Conservation (phyloP, 2,888 invertebrate genomes). For the Empis stercorea region DNA sequence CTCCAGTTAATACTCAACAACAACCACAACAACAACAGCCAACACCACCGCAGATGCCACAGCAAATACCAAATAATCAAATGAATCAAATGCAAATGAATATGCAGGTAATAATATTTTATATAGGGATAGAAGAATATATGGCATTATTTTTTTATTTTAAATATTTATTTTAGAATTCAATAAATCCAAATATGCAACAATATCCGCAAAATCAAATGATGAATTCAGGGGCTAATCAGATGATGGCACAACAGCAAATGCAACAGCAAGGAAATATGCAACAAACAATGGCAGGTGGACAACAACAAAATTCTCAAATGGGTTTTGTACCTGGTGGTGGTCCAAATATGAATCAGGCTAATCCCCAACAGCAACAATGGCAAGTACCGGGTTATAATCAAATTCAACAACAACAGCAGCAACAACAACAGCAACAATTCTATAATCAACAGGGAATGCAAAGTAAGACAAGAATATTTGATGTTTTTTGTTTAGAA, state of each 20-base stretch:
- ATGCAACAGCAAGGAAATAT: conserved; percentile 28
- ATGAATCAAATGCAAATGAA: conserved; percentile 35
- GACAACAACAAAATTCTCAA: conserved; percentile 27
- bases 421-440: conserved; percentile 21
- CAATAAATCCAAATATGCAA: conserved; percentile 36
- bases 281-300: conserved; percentile 27
- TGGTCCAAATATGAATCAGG: conserved; percentile 34
- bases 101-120: conserved; percentile 25
- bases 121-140: too few relatives aligned
- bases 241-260: conserved; percentile 37
- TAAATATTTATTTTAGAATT: conserved; percentile 10
- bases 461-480: conserved; percentile 29
- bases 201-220: conserved; percentile 31
- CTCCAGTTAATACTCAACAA: conserved; percentile 28
- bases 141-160: too few relatives aligned
- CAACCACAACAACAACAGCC: conserved; percentile 22
- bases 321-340: conserved; percentile 31
- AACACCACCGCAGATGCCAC: conserved; percentile 28
- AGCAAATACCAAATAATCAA: conserved; percentile 24
- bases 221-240: conserved; percentile 31
- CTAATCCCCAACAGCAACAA: conserved; percentile 35
- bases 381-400: conserved; percentile 31
- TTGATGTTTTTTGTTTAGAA: too few relatives aligned
- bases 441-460: conserved; percentile 32
- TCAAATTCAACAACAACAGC: conserved; percentile 22